Evolutionary conservation across 2,888 invertebrate genomes (phyloP).

Genomic region (Xiphydria camelus): DNA sequence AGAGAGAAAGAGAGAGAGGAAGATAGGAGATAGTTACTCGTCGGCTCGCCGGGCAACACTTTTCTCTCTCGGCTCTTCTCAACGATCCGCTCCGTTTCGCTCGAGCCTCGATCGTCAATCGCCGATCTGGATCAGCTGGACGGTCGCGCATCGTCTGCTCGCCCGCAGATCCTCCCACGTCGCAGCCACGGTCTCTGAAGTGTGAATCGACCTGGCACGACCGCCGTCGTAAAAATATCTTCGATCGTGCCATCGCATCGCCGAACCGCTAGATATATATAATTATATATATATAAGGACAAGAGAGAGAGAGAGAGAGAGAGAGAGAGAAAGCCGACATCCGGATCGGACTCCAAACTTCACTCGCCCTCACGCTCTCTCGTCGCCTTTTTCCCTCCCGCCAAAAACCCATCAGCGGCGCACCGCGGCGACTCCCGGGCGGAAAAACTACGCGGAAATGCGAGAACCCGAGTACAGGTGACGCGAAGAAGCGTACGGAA

Average conservation of each 20-base stretch:
- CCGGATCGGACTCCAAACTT: too few species aligned
- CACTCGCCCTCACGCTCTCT: too few species aligned
- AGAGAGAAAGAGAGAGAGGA: slow-evolving; percentile 1
- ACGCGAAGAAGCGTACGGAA: too few species aligned
- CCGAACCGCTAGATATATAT: not conserved
- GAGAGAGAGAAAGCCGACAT: slow-evolving; percentile 7
- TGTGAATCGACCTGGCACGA: too few species aligned
- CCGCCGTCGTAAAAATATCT: too few species aligned
- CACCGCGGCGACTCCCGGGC: too few species aligned
- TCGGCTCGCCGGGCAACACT: not conserved
- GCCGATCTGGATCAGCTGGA: slow-evolving; percentile 26
- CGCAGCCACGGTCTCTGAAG: too few species aligned
- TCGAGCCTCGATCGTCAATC: slow-evolving; percentile 24
- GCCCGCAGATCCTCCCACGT: not conserved
- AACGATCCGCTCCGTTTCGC: slow-evolving; percentile 34
- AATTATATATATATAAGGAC: slow-evolving; percentile 6
- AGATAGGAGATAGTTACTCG: slow-evolving; percentile 9
- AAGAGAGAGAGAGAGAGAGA: slow-evolving; percentile 17
- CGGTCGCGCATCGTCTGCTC: slow-evolving; percentile 26
- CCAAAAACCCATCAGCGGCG: too few species aligned
- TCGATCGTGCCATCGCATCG: too few species aligned
- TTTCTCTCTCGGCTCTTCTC: slow-evolving; percentile 23
- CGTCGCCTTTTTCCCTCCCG: too few species aligned
- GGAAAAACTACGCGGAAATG: too few species aligned
- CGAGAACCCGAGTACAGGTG: too few species aligned